These are phyloP conservation scores for Rosalia funebris DNA, from an alignment of 2,888 invertebrate genomes.

Conservation along the genomic window DNA sequence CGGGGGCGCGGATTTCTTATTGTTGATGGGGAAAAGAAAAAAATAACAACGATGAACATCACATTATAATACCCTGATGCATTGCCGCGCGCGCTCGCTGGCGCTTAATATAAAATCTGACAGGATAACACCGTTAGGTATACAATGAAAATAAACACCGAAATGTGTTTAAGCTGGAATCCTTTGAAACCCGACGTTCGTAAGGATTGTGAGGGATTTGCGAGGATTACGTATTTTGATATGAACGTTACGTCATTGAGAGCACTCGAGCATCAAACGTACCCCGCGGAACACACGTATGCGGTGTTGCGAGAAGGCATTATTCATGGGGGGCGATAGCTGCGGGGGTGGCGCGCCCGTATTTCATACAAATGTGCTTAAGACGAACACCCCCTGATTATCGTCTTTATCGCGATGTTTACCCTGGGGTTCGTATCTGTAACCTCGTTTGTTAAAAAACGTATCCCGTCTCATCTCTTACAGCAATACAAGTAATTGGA, in stretches of 20 bases:
- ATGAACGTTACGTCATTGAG: constrained; percentile 40
- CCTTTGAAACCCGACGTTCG: constrained; percentile 49
- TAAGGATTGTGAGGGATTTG: constrained; percentile 45
- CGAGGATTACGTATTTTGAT: constrained; percentile 49
- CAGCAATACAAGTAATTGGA: too few relatives aligned
- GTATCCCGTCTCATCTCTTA: too few relatives aligned
- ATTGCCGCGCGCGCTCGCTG: background rate
- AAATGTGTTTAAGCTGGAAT: constrained; percentile 50
- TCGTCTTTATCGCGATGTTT: too few relatives aligned
- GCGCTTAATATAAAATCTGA: constrained; percentile 43
- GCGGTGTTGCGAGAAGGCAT: constrained; percentile 17
- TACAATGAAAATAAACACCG: constrained; percentile 52
- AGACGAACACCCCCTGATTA: too few relatives aligned
- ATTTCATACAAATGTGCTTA: background rate
- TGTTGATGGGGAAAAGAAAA: constrained; percentile 23
- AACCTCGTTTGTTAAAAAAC: too few relatives aligned
- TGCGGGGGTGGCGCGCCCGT: background rate
- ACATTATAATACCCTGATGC: constrained; percentile 34
- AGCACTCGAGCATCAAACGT: constrained; percentile 33
- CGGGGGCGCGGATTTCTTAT: constrained; percentile 18
- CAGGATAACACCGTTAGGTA: constrained; percentile 41
- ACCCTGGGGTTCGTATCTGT: too few relatives aligned
- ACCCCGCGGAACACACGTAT: constrained; percentile 21
- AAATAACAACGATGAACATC: constrained; percentile 32
- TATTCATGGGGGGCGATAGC: constrained; percentile 2